Percentiles rank a stretch among this genome's conserved stretches.
Evolutionary conservation across 2,113 vertebrate genomes (phyloP).

Genomic region (Hassar affinis): DNA sequence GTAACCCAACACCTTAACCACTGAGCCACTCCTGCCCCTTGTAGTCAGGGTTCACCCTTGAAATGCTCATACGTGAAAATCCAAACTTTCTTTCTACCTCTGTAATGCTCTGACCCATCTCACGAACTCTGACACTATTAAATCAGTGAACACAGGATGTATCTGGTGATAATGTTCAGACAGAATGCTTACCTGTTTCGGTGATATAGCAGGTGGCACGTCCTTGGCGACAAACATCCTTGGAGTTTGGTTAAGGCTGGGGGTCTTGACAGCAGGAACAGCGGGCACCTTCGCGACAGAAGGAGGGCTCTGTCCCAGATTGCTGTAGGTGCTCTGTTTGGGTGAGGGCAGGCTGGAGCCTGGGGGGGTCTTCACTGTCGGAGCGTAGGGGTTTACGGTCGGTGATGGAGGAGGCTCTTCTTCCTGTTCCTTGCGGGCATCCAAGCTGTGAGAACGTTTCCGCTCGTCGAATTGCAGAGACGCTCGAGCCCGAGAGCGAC

Average conservation of each 20-base stretch:
- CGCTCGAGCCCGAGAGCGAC: slow-evolving; percentile 65
- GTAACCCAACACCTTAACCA: no score
- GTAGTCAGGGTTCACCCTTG: no score
- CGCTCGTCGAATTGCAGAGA: slow-evolving; percentile 69
- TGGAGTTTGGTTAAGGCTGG: slow-evolving; percentile 52
- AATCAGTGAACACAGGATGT: not conserved
- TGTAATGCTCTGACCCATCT: no score
- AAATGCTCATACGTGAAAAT: no score
- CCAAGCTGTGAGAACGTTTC: slow-evolving; percentile 81
- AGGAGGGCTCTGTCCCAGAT: slow-evolving; percentile 56
- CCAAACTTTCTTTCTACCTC: no score
- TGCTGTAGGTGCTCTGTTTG: slow-evolving; percentile 41
- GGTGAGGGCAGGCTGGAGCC: slow-evolving; percentile 50
- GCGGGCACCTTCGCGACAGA: slow-evolving; percentile 60
- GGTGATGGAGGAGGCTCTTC: slow-evolving; percentile 52
- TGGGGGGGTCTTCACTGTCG: slow-evolving; percentile 26
- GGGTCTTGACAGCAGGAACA: slow-evolving; percentile 53
- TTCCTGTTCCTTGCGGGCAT: slow-evolving; percentile 60
- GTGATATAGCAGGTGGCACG: slow-evolving; percentile 59
- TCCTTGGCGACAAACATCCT: slow-evolving; percentile 63
- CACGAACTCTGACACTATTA: no score
- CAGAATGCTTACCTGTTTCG: slow-evolving; percentile 76
- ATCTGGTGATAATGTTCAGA: not conserved
- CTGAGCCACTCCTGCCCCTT: no score
- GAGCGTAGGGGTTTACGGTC: slow-evolving; percentile 61